Percentiles rank a stretch among this genome's conserved stretches.
phyloP scores from a whole-genome alignment of 2,888 invertebrate genomes.

The Stenoptilia bipunctidactyla region DNA sequence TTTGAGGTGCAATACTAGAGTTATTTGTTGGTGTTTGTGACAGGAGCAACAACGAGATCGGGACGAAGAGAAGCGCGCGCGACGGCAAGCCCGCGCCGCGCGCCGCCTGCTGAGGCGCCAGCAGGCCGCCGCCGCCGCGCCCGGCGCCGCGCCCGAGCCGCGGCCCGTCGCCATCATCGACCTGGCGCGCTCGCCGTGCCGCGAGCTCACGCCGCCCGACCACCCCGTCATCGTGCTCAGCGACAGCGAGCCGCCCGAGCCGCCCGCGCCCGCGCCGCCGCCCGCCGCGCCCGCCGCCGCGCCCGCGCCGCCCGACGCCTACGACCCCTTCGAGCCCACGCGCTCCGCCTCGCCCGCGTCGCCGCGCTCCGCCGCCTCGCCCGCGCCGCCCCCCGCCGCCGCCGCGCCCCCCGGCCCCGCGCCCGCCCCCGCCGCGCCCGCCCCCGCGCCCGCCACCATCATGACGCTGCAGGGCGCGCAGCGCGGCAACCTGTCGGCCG shows the following conservation, averaged over 20 bases:
- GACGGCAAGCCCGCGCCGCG: conserved; percentile 4
- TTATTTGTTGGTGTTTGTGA: background rate
- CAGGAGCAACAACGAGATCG: conserved; percentile 23
- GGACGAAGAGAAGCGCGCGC: no score
- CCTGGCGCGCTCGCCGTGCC: conserved; percentile 86
- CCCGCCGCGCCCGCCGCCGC: conserved; percentile 41
- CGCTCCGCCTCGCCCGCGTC: conserved; percentile 69
- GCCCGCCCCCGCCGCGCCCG: conserved; percentile 44
- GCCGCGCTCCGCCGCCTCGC: conserved; percentile 35
- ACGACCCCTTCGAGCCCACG: conserved; percentile 92
- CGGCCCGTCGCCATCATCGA: conserved; percentile 90
- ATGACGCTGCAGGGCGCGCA: conserved; percentile 61
- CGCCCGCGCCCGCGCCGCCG: conserved; percentile 44
- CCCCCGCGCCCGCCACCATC: conserved; percentile 27
- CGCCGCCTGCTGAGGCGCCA: conserved; percentile 20
- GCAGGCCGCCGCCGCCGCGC: conserved; percentile 20
- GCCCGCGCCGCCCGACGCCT: conserved; percentile 82
- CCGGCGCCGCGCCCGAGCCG: conserved; percentile 15
- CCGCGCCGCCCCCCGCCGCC: conserved; percentile 48
- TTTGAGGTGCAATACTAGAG: no score
- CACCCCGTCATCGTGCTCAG: conserved; percentile 86
- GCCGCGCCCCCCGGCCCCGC: conserved; percentile 83
- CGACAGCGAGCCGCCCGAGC: conserved; percentile 75
- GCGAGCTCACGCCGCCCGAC: conserved; percentile 85
- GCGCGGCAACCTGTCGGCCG: conserved; percentile 58